A percentile compares a stretch with the other conserved stretches of the same genome.
Conservation (phyloP, 2,113 vertebrate genomes). For the Lamprotornis superbus region DNA sequence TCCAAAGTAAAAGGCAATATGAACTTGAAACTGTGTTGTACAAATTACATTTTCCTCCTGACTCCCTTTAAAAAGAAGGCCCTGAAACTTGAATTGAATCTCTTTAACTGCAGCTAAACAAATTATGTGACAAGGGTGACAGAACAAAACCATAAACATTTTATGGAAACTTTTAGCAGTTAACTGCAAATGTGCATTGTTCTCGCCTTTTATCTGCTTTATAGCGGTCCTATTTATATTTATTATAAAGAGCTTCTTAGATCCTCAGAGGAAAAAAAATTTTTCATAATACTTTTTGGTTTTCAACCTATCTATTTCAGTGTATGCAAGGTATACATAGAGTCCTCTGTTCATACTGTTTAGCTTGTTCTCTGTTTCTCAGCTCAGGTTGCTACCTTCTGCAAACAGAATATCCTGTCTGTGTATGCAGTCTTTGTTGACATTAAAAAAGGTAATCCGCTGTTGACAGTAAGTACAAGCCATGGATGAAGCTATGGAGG, state of each 20-base stretch:
- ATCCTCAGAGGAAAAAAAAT: neutral
- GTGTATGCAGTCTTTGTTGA: neutral
- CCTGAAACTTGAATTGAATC: neutral
- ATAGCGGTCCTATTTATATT: neutral
- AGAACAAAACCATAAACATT: neutral
- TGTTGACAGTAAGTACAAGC: neutral
- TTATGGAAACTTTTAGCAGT: neutral
- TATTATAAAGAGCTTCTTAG: neutral
- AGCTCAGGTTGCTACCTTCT: neutral
- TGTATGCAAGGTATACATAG: neutral
- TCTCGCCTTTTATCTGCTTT: neutral
- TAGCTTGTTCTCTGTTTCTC: neutral
- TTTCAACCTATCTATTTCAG: neutral
- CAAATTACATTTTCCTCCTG: neutral
- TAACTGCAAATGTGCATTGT: neutral
- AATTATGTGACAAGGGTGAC: neutral
- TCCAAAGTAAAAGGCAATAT: constrained; percentile 8
- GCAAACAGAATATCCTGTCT: neutral
- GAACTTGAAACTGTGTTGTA: neutral
- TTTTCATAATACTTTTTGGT: neutral
- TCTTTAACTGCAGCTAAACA: neutral
- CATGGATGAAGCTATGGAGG: neutral
- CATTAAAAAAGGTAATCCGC: neutral
- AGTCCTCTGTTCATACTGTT: neutral
- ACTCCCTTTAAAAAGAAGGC: neutral